Evolutionary conservation across 2,797 vertebrate species (phyloP), one percentile per base, ranked within the genome.

Genomic region (Oryzias dopingdopingensis): DNA sequence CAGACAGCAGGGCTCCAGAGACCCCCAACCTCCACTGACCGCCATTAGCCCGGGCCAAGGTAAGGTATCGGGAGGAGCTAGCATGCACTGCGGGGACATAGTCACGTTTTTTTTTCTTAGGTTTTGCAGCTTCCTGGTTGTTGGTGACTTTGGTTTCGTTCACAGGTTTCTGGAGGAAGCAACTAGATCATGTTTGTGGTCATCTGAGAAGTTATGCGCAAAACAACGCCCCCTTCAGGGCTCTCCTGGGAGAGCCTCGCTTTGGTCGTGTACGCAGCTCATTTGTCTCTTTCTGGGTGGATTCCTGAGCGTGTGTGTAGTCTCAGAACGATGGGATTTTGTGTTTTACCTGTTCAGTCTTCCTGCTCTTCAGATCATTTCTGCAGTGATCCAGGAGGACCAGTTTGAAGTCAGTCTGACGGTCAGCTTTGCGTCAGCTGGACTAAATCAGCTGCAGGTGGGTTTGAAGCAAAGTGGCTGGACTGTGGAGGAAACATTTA

Each of bases 91-190:
- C 20, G 12, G 24, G 32, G 10, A 3, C 32, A 3, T 12, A 0
- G 10, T 32, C 29, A 32, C 1, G 29, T 8, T 7, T 32, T 32
- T 32, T 6, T 42, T 16, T 14, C 0, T 4, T 14, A 16, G 41
- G 4, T n/a, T n/a, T 42, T n/a, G 1, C 42, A 16, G 42, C 17
- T n/a, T 44, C 43, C 8, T 45, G 17, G 17, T 20, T 12, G n/a
- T 4, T 4, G 17, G 7, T 45, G 44, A 18, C 17, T 15, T 1
- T n/a, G n/a, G 14, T 20, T 3, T 1, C 41, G 15, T 65, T 14
- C 16, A 26, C 65, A 98, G 96, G 96, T 51, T 98, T 91, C 84
- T 98, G 96, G 96, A 94, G 96, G 80, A 94, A 92, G 73, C 96
- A 98, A 79, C 14, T 98, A 80, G 96, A 98, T 84, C 96, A 98